phyloP scores from a whole-genome alignment of 1,140 invertebrate species.

The Planococcus citri region DNA sequence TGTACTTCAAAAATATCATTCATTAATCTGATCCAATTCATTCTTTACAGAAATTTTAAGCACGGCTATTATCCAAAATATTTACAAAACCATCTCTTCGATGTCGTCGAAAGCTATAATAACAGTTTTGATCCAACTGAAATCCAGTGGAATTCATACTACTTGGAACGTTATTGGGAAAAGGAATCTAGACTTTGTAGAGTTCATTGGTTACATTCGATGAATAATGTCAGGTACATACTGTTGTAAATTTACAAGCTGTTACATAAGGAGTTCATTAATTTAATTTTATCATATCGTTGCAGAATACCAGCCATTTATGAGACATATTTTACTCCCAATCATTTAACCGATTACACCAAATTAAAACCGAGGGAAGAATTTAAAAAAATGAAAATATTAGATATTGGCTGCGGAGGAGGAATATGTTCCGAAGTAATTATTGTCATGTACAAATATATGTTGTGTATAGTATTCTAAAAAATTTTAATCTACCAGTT shows the following conservation, averaged over 20 bases:
- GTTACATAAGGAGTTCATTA: neutral
- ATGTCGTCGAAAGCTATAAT: neutral
- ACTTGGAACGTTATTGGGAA: neutral
- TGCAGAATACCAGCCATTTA: neutral
- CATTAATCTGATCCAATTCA: too few species aligned
- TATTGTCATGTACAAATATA: neutral
- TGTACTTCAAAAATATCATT: too few species aligned
- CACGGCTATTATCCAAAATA: neutral
- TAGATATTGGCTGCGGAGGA: neutral
- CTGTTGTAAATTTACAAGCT: neutral
- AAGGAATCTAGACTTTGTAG: neutral
- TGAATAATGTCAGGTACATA: neutral
- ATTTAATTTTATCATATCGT: neutral
- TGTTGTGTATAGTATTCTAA: neutral
- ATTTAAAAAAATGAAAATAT: slow-evolving; percentile 12
- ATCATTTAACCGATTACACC: neutral
- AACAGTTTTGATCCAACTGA: neutral
- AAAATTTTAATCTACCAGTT: too few species aligned
- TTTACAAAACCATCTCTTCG: neutral
- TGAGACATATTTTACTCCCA: neutral
- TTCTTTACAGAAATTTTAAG: neutral
- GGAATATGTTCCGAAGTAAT: neutral
- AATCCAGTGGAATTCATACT: neutral
- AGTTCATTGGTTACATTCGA: neutral
- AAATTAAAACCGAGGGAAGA: neutral